Evolutionary conservation across 2,113 vertebrate species (phyloP).

Genomic region (Oreotragus oreotragus): DNA sequence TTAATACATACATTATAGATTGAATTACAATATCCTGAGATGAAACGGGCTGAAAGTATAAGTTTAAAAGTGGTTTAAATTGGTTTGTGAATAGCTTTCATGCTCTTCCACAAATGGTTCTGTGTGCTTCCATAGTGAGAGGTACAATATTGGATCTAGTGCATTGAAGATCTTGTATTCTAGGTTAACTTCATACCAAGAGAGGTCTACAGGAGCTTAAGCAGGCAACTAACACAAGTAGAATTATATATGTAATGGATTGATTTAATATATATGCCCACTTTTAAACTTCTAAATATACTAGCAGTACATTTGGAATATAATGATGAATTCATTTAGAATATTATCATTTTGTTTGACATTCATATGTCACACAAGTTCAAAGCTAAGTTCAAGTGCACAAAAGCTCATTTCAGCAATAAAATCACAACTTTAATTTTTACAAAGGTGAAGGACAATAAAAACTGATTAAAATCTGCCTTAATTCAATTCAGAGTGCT

Average conservation of each 20-base stretch:
- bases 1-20: not conserved
- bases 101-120: not conserved
- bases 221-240: not conserved
- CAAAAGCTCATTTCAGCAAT: not conserved
- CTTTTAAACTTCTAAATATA: not conserved
- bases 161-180: not conserved
- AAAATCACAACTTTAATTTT: not conserved
- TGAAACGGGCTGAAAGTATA: not conserved
- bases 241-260: not conserved
- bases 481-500: not conserved
- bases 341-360: not conserved
- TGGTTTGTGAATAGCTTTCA: not conserved
- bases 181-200: not conserved
- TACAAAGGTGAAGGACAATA: not conserved
- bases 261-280: not conserved
- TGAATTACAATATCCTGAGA: not conserved
- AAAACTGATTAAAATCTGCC: not conserved
- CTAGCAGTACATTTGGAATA: not conserved
- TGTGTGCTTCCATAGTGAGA: not conserved
- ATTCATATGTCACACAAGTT: not conserved
- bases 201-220: not conserved
- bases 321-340: not conserved
- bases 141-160: not conserved
- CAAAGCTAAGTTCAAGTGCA: not conserved
- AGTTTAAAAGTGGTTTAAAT: constrained; percentile 12